A percentile compares a stretch with the other conserved stretches of the same genome.
Conservation (phyloP, 1,140 invertebrate species). For the Drosophila kanapiae region DNA sequence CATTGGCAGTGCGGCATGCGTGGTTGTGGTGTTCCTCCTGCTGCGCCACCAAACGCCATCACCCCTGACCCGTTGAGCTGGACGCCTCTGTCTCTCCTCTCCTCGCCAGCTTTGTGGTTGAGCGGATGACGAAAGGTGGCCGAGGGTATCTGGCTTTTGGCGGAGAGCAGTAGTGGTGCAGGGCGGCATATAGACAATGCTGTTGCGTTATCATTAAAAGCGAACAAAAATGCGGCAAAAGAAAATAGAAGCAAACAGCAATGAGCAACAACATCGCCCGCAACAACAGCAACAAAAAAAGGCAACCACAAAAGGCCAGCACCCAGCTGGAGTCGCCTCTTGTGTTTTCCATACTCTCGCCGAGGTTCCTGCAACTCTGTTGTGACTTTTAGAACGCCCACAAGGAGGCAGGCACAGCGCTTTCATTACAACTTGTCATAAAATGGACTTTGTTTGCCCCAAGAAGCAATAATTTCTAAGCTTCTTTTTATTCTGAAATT, state of each 20-base stretch:
- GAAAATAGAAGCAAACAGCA: slow-evolving; percentile 69
- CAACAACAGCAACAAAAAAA: slow-evolving; percentile 58
- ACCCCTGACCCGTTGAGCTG: slow-evolving; percentile 25
- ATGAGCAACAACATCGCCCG: slow-evolving; percentile 18
- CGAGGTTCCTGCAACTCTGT: slow-evolving; percentile 20
- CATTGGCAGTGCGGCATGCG: slow-evolving; percentile 56
- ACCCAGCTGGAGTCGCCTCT: slow-evolving; percentile 64
- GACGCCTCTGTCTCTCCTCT: neutral
- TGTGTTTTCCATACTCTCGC: slow-evolving; percentile 43
- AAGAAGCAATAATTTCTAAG: slow-evolving; percentile 18
- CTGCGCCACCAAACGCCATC: neutral
- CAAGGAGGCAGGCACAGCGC: slow-evolving; percentile 3
- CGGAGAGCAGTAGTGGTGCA: neutral
- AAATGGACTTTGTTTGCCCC: slow-evolving; percentile 15
- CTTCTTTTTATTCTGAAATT: slow-evolving; percentile 4
- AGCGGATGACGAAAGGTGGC: slow-evolving; percentile 53
- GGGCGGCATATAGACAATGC: slow-evolving; percentile 57
- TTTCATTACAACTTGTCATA: slow-evolving; percentile 5
- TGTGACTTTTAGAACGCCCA: slow-evolving; percentile 2
- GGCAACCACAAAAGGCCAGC: slow-evolving; percentile 75
- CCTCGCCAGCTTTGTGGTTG: slow-evolving; percentile 26
- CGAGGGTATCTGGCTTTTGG: slow-evolving; percentile 25
- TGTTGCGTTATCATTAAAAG: slow-evolving; percentile 79
- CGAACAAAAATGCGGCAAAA: slow-evolving; percentile 75
- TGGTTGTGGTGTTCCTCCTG: slow-evolving; percentile 15